Conservation (phyloP, 2,113 vertebrate genomes). For the Spilogale gracilis region DNA sequence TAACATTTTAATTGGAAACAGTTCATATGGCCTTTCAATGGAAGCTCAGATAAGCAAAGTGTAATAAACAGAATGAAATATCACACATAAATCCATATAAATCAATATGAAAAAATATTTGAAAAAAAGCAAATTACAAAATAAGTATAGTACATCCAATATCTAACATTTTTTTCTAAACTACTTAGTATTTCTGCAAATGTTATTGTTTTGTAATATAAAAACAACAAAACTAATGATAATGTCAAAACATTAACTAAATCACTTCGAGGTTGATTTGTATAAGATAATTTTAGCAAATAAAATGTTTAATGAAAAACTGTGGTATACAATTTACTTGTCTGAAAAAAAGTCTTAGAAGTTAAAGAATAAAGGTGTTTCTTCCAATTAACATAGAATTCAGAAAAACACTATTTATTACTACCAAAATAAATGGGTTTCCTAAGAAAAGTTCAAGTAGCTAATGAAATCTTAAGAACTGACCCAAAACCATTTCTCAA, state of each 20-base stretch:
- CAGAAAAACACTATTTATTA: constrained; percentile 62
- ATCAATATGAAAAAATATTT: not conserved
- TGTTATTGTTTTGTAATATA: not conserved
- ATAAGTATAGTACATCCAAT: not conserved
- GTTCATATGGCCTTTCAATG: not conserved
- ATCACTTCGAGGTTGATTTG: not conserved
- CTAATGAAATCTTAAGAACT: constrained; percentile 44
- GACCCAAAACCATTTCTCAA: constrained; percentile 78
- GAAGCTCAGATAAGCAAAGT: not conserved
- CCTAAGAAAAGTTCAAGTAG: constrained; percentile 22
- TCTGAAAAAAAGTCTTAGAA: constrained; percentile 75
- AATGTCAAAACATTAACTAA: constrained; percentile 62
- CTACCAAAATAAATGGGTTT: constrained; percentile 42
- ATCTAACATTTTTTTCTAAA: not conserved
- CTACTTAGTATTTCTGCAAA: not conserved
- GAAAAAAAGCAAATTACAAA: not conserved
- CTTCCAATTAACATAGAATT: constrained; percentile 66
- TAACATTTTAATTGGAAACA: constrained; percentile 37
- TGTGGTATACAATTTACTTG: not conserved
- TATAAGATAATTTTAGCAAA: constrained; percentile 55
- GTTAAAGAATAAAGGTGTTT: constrained; percentile 77
- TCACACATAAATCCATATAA: not conserved
- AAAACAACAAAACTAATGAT: constrained; percentile 15
- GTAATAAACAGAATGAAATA: not conserved
- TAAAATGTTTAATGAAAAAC: constrained; percentile 56